Percentiles rank a stretch among this genome's conserved stretches.
Evolutionary conservation across 2,113 vertebrate species (phyloP).

Genomic region (Hydropotes inermis): DNA sequence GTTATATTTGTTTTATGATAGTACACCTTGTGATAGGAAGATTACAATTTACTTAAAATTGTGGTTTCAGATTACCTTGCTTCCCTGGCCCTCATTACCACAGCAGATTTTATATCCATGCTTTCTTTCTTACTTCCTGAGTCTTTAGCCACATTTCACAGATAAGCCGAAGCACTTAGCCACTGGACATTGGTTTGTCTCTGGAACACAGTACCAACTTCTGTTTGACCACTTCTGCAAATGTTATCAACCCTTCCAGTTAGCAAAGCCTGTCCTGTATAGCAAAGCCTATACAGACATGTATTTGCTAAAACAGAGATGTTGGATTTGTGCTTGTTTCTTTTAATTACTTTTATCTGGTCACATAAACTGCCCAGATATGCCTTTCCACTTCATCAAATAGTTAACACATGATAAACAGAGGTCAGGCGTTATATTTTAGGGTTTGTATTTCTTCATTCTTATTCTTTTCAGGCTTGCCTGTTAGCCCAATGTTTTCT

Average conservation of each 20-base stretch:
- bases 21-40: background rate
- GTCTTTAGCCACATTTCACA: constrained; percentile 30
- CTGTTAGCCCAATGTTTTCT: background rate
- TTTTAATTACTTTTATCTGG: constrained; percentile 32
- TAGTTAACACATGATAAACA: background rate
- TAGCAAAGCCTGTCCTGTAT: too few species aligned
- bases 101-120: background rate
- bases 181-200: constrained; percentile 34
- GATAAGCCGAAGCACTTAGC: constrained; percentile 18
- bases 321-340: background rate
- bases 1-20: background rate
- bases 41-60: constrained; percentile 63
- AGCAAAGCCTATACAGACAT: background rate
- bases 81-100: constrained; percentile 27
- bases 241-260: constrained; percentile 10
- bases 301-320: constrained; percentile 48
- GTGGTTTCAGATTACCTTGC: constrained; percentile 60
- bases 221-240: constrained; percentile 50
- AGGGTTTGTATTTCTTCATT: background rate
- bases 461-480: background rate
- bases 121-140: background rate
- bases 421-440: background rate
- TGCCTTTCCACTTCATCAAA: constrained; percentile 26
- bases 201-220: constrained; percentile 42
- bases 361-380: constrained; percentile 43